A percentile compares a stretch with the other conserved stretches of the same genome.
phyloP scores from a whole-genome alignment of 2,888 invertebrate species.

The Spatulosminthurus flaviceps region DNA sequence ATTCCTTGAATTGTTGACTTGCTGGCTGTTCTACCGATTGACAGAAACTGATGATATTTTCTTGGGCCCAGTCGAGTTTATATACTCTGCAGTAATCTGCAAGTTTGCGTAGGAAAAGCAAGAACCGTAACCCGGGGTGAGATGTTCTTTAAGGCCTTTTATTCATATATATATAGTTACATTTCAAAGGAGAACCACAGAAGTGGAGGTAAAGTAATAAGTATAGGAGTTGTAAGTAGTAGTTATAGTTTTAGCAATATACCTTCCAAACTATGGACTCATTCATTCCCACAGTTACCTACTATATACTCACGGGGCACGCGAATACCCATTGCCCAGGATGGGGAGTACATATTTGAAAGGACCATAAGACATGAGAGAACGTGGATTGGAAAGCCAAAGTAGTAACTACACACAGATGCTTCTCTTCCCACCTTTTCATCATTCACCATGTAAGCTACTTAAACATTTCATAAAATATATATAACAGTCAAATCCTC shows the following conservation, averaged over 20 bases:
- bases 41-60: slow-evolving; percentile 18
- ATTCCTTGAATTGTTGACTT: no score
- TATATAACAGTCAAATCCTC: no score
- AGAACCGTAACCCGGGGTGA: slow-evolving; percentile 14
- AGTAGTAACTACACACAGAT: no score
- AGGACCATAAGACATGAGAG: not conserved
- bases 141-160: not conserved
- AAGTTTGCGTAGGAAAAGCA: slow-evolving; percentile 5
- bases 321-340: not conserved
- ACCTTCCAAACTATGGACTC: no score
- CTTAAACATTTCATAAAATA: no score
- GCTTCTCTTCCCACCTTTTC: no score
- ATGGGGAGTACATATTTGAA: not conserved
- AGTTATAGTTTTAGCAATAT: no score
- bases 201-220: no score
- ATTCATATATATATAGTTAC: not conserved
- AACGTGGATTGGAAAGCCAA: not conserved
- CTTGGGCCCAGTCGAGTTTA: not conserved
- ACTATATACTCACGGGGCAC: not conserved
- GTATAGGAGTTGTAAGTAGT: no score
- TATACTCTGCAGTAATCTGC: not conserved
- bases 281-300: no score
- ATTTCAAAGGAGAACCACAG: not conserved
- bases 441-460: no score
- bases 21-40: not conserved